Percentiles rank a stretch among this genome's conserved stretches.
These are phyloP conservation scores for Frankliniella intonsa DNA, from an alignment of 2,888 invertebrate genomes.

Conservation along the genomic window DNA sequence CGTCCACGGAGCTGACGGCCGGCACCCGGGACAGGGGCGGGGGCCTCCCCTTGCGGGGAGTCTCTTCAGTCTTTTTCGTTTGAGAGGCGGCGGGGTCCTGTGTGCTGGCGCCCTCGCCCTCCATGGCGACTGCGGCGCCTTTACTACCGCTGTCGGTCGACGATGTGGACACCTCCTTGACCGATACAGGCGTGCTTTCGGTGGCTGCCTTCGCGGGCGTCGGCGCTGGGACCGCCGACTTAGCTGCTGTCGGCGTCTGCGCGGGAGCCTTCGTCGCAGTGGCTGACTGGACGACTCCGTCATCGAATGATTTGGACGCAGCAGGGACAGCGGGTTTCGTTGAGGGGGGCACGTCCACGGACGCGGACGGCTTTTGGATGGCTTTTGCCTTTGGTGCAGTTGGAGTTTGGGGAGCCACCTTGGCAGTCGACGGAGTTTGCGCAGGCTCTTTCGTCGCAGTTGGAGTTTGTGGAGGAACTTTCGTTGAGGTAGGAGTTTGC, in stretches of 20 bases:
- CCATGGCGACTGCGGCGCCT: neutral
- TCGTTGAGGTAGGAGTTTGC: neutral
- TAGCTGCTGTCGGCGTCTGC: neutral
- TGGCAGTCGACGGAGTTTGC: neutral
- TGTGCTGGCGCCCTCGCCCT: no score
- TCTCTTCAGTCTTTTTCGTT: slow-evolving; percentile 2
- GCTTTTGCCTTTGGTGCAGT: neutral
- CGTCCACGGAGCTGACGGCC: neutral
- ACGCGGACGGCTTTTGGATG: neutral
- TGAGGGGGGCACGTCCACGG: neutral
- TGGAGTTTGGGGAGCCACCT: neutral
- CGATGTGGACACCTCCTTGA: no score
- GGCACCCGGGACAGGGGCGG: neutral
- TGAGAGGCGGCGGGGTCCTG: neutral
- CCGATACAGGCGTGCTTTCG: neutral
- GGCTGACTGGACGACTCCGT: neutral
- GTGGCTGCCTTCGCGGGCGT: neutral
- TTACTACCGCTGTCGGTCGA: no score
- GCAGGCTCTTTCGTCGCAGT: neutral
- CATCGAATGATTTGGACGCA: neutral
- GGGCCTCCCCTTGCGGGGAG: neutral
- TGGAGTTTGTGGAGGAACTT: neutral
- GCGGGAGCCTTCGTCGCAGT: neutral
- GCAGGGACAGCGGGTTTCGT: no score
- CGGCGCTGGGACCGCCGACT: neutral